Evolutionary conservation across 1,140 invertebrate species (phyloP).

Genomic region (Cardiocondyla obscurior): DNA sequence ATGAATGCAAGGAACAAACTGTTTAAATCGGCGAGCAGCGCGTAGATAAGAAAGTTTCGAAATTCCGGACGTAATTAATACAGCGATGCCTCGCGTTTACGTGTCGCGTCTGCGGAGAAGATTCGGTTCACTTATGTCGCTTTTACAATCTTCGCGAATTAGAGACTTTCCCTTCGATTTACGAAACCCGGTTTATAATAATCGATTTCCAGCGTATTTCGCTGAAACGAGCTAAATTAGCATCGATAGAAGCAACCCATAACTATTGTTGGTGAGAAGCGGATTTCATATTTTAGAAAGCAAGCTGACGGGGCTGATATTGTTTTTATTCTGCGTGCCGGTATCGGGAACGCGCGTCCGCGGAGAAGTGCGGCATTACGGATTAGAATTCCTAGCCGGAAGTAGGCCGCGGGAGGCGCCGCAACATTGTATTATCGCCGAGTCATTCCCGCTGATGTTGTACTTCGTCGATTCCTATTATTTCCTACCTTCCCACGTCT

Average conservation of each 20-base stretch:
- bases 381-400: slow-evolving; percentile 58
- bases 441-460: slow-evolving; percentile 54
- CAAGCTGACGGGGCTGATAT: slow-evolving; percentile 15
- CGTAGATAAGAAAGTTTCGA: background rate
- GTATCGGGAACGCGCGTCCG: slow-evolving; percentile 8
- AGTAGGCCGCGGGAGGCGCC: slow-evolving; percentile 55
- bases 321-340: slow-evolving; percentile 20
- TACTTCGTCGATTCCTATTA: slow-evolving; percentile 51
- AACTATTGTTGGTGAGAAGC: background rate
- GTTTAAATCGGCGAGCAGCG: background rate
- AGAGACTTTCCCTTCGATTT: background rate
- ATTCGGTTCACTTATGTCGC: background rate
- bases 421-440: slow-evolving; percentile 51
- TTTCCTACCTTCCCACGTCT: slow-evolving; percentile 50
- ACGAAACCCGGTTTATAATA: background rate
- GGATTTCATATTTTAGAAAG: slow-evolving; percentile 36
- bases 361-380: slow-evolving; percentile 29
- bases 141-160: background rate
- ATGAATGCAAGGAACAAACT: background rate
- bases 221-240: background rate
- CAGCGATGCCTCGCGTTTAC: background rate
- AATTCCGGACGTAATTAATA: background rate
- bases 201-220: background rate
- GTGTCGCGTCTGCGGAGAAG: background rate
- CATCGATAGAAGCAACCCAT: background rate